Evolutionary conservation across 2,113 vertebrate genomes (phyloP), one percentile per base, ranked within the genome.

Genomic region (Epinephelus fuscoguttatus): DNA sequence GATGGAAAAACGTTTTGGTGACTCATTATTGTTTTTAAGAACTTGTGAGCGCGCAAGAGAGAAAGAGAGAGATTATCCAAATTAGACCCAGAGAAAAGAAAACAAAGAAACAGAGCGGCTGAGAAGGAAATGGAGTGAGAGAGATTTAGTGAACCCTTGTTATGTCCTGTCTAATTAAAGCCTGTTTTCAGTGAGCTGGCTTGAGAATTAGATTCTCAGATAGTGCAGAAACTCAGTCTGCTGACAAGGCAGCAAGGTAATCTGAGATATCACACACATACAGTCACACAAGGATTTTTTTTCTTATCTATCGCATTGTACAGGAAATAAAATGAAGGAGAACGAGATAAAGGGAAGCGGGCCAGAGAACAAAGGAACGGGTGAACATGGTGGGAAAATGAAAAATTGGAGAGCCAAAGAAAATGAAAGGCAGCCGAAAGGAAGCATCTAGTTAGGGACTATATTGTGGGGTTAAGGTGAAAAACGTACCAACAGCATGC

Each of bases 221-320:
- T 67, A 67, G 50, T 40, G n/a, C 30, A 64, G 59, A 77, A 85
- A 73, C 62, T 70, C 50, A 57, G 25, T 72, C 25, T 87, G 81
- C 85, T 84, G 86, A 84, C 59, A 42, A 47, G 23, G 23, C 82
- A 86, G 52, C 42, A n/a, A 47, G 50, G 49, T 85, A 80, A 83
- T 86, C 67, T 52, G 70, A 75, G 50, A 81, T 49, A 17, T 52
- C 73, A 25, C 13, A 40, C 37, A 18, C 42, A 60, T 59, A 40
- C 7, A 77, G 60, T 53, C 69, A 75, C 49, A 80, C 72, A 78
- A 60, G 18, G 15, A 73, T 67, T 63, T 70, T n/a, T 80, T 81
- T 82, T 83, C 64, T 87, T 73, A 88, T 90, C 76, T 2, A 59
- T 45, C 37, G 33, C 68, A 47, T 59, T 74, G 23, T 45, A 67